Percentiles rank a stretch among this genome's conserved stretches.
These are phyloP conservation scores for Macroglossus sobrinus DNA, from an alignment of 2,113 vertebrate genomes.

Conservation along the genomic window DNA sequence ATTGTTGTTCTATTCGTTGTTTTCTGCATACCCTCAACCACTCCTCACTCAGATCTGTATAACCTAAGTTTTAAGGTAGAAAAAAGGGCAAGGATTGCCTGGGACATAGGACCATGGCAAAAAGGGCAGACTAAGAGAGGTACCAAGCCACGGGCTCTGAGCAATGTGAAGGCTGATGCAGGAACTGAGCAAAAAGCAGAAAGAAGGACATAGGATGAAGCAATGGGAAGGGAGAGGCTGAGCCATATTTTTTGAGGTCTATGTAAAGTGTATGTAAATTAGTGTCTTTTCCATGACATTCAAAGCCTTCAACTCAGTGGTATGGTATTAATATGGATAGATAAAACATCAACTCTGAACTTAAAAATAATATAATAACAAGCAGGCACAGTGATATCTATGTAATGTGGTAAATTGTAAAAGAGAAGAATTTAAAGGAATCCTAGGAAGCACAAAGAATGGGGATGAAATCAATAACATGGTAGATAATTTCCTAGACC, in stretches of 20 bases:
- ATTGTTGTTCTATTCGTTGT: not conserved
- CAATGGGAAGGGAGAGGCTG: not conserved
- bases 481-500: not conserved
- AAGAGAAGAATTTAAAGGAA: not conserved
- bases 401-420: not conserved
- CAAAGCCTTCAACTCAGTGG: not conserved
- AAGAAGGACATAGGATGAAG: not conserved
- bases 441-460: not conserved
- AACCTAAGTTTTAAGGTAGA: not conserved
- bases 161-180: not conserved
- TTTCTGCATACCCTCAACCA: not conserved
- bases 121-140: not conserved
- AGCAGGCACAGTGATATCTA: not conserved
- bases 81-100: not conserved
- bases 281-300: not conserved
- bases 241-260: not conserved
- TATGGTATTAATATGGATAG: not conserved
- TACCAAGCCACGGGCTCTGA: not conserved
- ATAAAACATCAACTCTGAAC: not conserved
- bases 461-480: not conserved
- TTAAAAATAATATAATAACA: not conserved
- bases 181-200: not conserved
- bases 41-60: not conserved
- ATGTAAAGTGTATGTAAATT: not conserved
- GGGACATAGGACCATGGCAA: not conserved